These are phyloP conservation scores for Suricata suricatta DNA, from an alignment of 2,113 vertebrate species.

Conservation along the genomic window DNA sequence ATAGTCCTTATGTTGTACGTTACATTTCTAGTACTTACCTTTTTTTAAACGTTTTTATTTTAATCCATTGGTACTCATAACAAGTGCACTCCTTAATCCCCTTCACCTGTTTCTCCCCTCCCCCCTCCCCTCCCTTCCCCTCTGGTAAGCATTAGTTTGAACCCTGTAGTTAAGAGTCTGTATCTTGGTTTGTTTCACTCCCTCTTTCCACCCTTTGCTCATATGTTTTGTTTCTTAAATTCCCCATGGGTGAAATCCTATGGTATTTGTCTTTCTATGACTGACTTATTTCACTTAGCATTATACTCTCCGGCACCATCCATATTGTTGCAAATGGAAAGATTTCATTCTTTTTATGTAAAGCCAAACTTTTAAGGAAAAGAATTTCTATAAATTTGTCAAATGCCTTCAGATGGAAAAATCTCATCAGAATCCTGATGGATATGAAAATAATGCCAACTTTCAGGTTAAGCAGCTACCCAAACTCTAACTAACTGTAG, in stretches of 20 bases:
- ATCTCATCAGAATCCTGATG: not conserved
- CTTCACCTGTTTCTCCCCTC: not conserved
- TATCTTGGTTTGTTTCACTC: not conserved
- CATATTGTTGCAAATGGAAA: not conserved
- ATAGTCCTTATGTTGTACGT: not conserved
- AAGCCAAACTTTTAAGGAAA: not conserved
- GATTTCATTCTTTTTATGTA: not conserved
- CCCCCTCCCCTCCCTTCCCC: too few species aligned
- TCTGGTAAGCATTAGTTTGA: not conserved
- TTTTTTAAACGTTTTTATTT: not conserved
- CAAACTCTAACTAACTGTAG: not conserved
- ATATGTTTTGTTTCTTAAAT: not conserved
- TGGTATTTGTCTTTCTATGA: not conserved
- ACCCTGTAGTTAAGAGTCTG: not conserved
- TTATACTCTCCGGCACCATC: not conserved
- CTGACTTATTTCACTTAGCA: not conserved
- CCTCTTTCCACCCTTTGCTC: not conserved
- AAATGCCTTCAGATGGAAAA: conserved; percentile 20
- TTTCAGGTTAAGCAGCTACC: not conserved
- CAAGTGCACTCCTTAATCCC: not conserved
- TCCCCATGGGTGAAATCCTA: not conserved
- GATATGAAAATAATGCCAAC: not conserved
- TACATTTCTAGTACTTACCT: not conserved
- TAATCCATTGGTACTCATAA: not conserved
- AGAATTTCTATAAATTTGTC: conserved; percentile 28